Percentiles rank a stretch among this genome's conserved stretches.
Evolutionary conservation across 2,113 vertebrate species (phyloP).

Genomic region (Corythaixoides concolor): DNA sequence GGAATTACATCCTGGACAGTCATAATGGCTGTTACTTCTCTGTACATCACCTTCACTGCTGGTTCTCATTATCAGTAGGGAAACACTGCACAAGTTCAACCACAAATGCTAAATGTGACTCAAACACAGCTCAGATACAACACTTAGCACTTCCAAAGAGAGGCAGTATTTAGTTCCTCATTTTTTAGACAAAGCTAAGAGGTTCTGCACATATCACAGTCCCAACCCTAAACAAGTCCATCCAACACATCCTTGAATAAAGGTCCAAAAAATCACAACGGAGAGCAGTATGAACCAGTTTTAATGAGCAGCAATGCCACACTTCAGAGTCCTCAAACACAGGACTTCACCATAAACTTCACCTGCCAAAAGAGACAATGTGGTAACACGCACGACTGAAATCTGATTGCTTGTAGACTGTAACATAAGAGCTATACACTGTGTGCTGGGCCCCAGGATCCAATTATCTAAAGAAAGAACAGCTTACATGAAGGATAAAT

Average conservation of each 20-base stretch:
- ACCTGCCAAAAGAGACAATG: background rate
- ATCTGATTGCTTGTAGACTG: background rate
- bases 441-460: background rate
- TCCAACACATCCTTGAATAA: background rate
- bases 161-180: background rate
- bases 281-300: background rate
- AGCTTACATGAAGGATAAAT: background rate
- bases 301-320: background rate
- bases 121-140: background rate
- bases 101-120: background rate
- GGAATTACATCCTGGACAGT: background rate
- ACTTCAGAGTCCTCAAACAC: background rate
- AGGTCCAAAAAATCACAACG: background rate
- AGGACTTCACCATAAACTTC: background rate
- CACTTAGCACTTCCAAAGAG: background rate
- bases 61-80: background rate
- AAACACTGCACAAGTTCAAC: background rate
- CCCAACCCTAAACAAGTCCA: background rate
- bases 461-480: background rate
- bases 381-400: background rate
- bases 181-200: background rate
- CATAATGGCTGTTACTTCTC: background rate
- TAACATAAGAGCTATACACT: background rate
- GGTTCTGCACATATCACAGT: background rate
- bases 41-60: background rate